phyloP scores from a whole-genome alignment of 2,113 vertebrate genomes.

The Trematocara zebra region DNA sequence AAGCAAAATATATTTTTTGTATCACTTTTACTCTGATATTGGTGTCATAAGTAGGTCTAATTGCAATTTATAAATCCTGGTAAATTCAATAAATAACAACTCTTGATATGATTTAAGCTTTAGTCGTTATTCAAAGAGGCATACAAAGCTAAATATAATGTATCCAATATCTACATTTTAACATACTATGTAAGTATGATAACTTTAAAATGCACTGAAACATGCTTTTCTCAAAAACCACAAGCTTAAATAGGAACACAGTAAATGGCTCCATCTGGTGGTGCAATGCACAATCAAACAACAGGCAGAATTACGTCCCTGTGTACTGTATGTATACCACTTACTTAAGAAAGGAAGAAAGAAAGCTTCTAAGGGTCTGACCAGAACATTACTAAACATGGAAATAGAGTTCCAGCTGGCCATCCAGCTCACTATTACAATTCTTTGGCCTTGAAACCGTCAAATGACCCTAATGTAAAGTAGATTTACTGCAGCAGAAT shows the following conservation, averaged over 20 bases:
- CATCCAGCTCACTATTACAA: not conserved
- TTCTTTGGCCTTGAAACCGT: not conserved
- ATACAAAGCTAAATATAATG: not conserved
- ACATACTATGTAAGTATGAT: not conserved
- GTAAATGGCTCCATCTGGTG: slow-evolving; percentile 39
- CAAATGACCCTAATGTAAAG: not conserved
- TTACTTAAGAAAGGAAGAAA: not conserved
- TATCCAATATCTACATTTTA: not conserved
- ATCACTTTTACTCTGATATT: not conserved
- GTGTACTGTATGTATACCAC: not conserved
- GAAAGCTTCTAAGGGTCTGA: not conserved
- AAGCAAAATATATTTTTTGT: not conserved
- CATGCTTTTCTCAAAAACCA: not conserved
- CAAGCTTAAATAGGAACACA: not conserved
- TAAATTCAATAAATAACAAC: not conserved
- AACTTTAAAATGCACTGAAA: not conserved
- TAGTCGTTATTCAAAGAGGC: not conserved
- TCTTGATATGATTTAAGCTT: not conserved
- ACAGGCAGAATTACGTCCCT: not conserved
- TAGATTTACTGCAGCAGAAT: not conserved
- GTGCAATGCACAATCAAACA: not conserved
- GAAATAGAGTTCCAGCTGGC: not conserved
- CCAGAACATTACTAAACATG: not conserved
- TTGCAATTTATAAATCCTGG: not conserved
- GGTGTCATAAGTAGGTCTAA: not conserved